These are phyloP conservation scores for Sycobia sp. DNA, from an alignment of 1,140 invertebrate species.

Conservation along the genomic window DNA sequence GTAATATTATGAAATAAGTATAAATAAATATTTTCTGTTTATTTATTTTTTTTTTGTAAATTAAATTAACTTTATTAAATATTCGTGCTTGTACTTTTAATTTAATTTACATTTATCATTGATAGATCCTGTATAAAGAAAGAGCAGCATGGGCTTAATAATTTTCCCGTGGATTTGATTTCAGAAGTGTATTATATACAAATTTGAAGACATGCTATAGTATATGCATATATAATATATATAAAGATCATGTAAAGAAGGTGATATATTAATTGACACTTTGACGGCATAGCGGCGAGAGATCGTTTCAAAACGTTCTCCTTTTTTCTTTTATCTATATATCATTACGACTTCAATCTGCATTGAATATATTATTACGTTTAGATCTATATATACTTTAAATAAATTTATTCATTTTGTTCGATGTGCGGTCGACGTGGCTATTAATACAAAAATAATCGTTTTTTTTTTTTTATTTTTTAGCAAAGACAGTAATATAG, in stretches of 20 bases:
- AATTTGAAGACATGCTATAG: constrained; percentile 22
- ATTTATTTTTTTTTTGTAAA: too few relatives aligned
- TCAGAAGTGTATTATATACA: constrained; percentile 20
- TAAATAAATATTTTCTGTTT: too few relatives aligned
- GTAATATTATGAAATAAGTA: too few relatives aligned
- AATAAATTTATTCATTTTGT: not conserved
- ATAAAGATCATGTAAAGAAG: constrained; percentile 4
- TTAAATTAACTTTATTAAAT: too few relatives aligned
- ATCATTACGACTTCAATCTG: too few relatives aligned
- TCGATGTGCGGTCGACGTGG: constrained; percentile 21
- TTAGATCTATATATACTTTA: constrained; percentile 4
- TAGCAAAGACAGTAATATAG: constrained; percentile 20
- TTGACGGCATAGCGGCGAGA: constrained; percentile 2
- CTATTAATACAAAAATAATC: constrained; percentile 25
- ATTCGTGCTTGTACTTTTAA: too few relatives aligned
- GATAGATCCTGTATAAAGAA: too few relatives aligned
- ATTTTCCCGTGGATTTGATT: too few relatives aligned
- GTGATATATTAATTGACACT: not conserved
- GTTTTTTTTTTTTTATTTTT: too few relatives aligned
- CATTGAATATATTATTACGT: not conserved
- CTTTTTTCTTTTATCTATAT: constrained; percentile 1
- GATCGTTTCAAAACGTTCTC: not conserved
- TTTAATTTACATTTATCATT: too few relatives aligned
- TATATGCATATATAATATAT: constrained; percentile 13
- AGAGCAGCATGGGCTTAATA: too few relatives aligned